Conservation (phyloP, 2,797 vertebrate genomes). For the Chromobotia macracanthus region DNA sequence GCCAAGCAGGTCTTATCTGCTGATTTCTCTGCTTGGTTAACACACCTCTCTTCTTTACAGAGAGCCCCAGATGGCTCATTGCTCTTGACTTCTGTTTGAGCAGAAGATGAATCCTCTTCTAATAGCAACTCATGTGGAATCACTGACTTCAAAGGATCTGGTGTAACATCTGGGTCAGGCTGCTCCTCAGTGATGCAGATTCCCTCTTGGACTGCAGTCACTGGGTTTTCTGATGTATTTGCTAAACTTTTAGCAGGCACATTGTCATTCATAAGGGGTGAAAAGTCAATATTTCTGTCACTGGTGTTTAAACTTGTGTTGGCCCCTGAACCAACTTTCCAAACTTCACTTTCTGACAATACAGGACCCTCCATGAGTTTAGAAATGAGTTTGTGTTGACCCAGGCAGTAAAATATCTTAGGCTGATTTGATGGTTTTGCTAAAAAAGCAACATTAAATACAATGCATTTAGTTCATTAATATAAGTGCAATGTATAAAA, state of each 20-base stretch:
- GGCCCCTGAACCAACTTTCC: constrained; percentile 57
- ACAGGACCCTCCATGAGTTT: constrained; percentile 54
- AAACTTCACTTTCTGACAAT: constrained; percentile 65
- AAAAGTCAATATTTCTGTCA: constrained; percentile 25
- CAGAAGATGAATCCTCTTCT: constrained; percentile 39
- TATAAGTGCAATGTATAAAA: background rate
- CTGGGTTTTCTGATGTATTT: constrained; percentile 31
- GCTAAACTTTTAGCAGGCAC: constrained; percentile 38
- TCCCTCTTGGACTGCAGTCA: background rate
- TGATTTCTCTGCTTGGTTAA: constrained; percentile 52
- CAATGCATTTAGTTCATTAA: constrained; percentile 19
- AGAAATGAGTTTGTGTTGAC: constrained; percentile 53
- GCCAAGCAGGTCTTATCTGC: constrained; percentile 56
- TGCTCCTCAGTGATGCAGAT: constrained; percentile 17
- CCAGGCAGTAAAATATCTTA: background rate
- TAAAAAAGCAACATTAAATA: constrained; percentile 33
- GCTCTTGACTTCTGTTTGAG: constrained; percentile 32
- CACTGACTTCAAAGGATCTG: constrained; percentile 25
- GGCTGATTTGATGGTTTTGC: constrained; percentile 21
- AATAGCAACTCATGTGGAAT: constrained; percentile 24
- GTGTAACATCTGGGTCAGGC: constrained; percentile 7
- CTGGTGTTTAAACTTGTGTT: constrained; percentile 9
- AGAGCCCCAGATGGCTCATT: background rate
- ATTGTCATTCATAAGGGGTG: constrained; percentile 6
- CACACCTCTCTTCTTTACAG: background rate